Conservation (phyloP, 2,113 vertebrate genomes). For the Nannobrachium achirus region DNA sequence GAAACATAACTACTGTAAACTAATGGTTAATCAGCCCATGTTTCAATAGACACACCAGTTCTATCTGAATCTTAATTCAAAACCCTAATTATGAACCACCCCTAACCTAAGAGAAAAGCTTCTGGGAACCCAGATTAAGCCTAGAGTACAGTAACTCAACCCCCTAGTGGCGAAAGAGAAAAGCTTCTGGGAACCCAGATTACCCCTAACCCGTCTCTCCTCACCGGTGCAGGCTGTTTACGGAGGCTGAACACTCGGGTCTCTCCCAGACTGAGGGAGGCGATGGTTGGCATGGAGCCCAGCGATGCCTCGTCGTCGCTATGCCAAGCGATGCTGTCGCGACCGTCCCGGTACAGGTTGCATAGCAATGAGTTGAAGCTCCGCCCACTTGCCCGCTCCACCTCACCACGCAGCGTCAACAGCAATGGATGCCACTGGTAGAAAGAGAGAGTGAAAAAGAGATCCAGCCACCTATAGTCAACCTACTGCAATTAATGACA, state of each 20-base stretch:
- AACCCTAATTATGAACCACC: no score
- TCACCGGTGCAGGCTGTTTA: slow-evolving; percentile 88
- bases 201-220: slow-evolving; percentile 49
- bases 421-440: slow-evolving; percentile 90
- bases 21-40: no score
- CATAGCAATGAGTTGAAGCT: slow-evolving; percentile 94
- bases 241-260: slow-evolving; percentile 91
- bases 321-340: slow-evolving; percentile 96
- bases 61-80: no score
- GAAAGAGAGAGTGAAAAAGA: slow-evolving; percentile 16
- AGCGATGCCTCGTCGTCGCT: slow-evolving; percentile 89
- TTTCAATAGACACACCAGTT: no score
- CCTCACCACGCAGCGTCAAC: slow-evolving; percentile 69
- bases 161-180: no score
- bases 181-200: no score
- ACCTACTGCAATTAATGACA: no score
- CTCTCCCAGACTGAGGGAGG: slow-evolving; percentile 92
- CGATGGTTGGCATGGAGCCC: slow-evolving; percentile 85
- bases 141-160: no score
- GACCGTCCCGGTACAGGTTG: slow-evolving; percentile 90
- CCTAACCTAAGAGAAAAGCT: no score
- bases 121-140: no score
- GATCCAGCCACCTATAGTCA: no score
- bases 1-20: no score
- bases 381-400: slow-evolving; percentile 76